These are phyloP conservation scores for Mythimna ferrago DNA, from an alignment of 2,888 invertebrate genomes.

Conservation along the genomic window DNA sequence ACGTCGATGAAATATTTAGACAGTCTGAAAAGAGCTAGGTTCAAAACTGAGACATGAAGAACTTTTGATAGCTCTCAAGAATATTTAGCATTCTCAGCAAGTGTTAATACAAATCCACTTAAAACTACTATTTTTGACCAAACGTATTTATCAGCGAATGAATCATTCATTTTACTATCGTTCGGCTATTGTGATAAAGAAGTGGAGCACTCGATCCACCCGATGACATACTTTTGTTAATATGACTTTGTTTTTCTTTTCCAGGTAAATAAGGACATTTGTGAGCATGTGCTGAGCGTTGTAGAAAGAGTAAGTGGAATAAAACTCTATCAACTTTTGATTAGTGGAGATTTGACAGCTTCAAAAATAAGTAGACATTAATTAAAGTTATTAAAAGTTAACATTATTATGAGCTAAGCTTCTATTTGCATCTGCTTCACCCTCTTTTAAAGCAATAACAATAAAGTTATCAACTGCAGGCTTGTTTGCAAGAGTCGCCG, in stretches of 20 bases:
- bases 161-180: conserved; percentile 56
- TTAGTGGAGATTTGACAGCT: background rate
- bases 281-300: conserved; percentile 22
- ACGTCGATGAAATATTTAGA: conserved; percentile 6
- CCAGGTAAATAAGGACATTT: conserved; percentile 64
- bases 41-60: background rate
- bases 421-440: conserved; percentile 46
- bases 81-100: conserved; percentile 11
- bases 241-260: conserved; percentile 63
- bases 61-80: conserved; percentile 4
- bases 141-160: conserved; percentile 48
- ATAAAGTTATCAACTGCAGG: conserved; percentile 79
- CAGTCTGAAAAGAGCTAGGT: background rate
- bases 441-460: conserved; percentile 72
- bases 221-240: conserved; percentile 63
- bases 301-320: conserved; percentile 37
- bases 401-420: conserved; percentile 40
- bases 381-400: conserved; percentile 28
- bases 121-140: conserved; percentile 31
- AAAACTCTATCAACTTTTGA: background rate
- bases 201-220: conserved; percentile 52
- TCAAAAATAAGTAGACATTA: background rate
- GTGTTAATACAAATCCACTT: conserved; percentile 10
- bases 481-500: conserved; percentile 73
- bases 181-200: conserved; percentile 57